Percentiles rank a stretch among this genome's conserved stretches.
Evolutionary conservation across 2,113 vertebrate genomes (phyloP).

Genomic region (Paraplagusia blochii): DNA sequence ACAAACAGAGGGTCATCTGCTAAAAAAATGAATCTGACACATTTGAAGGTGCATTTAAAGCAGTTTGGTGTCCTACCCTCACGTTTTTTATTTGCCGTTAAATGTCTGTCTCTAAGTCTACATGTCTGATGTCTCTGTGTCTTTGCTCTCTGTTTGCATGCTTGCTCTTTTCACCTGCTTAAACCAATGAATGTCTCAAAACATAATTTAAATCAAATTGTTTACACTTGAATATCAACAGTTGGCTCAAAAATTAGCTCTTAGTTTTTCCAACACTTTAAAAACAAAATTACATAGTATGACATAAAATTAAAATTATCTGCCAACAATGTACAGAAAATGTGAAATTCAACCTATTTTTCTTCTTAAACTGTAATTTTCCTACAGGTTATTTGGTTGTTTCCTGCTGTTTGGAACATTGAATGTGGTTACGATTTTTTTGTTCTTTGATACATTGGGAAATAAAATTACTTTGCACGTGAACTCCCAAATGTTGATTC

Average conservation of each 20-base stretch:
- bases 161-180: slow-evolving; percentile 53
- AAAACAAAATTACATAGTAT: no score
- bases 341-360: not conserved
- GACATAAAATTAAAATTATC: no score
- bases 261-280: no score
- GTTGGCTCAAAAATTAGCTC: no score
- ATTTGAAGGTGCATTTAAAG: slow-evolving; percentile 43
- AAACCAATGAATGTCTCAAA: slow-evolving; percentile 7
- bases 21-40: slow-evolving; percentile 14
- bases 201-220: not conserved
- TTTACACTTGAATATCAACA: no score
- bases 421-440: slow-evolving; percentile 21
- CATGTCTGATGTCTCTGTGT: slow-evolving; percentile 24
- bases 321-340: no score
- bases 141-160: slow-evolving; percentile 62
- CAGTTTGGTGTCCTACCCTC: slow-evolving; percentile 12
- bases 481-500: not conserved
- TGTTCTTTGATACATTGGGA: not conserved
- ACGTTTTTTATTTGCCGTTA: slow-evolving; percentile 5
- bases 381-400: slow-evolving; percentile 20
- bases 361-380: slow-evolving; percentile 1
- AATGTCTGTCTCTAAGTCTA: slow-evolving; percentile 21
- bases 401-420: slow-evolving; percentile 1
- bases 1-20: slow-evolving; percentile 13
- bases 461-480: not conserved